Percentiles rank a stretch among this genome's conserved stretches.
phyloP scores from a whole-genome alignment of 64 coral and sea anemone genomes.

The Dendrophyllia cribrosa region DNA sequence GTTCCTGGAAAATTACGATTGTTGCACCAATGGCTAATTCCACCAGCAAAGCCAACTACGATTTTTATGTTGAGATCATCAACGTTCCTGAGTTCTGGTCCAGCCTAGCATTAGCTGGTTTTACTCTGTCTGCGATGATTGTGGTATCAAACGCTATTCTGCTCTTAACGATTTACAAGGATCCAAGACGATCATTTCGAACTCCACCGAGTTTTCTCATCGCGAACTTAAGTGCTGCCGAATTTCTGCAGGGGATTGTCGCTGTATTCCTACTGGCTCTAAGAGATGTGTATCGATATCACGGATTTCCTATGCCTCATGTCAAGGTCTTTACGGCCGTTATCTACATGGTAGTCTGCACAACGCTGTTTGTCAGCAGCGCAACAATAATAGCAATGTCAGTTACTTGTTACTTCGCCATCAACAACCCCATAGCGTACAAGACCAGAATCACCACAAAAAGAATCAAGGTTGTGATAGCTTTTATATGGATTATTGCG shows the following conservation, averaged over 20 bases:
- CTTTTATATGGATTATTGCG: neutral
- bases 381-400: neutral
- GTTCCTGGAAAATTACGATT: neutral
- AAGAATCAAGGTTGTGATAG: neutral
- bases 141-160: neutral
- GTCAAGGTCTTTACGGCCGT: neutral
- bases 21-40: neutral
- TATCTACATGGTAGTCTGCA: conserved; percentile 2
- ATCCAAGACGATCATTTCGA: neutral
- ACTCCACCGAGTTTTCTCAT: conserved; percentile 5
- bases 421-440: conserved; percentile 11
- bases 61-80: neutral
- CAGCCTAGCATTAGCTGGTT: neutral
- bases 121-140: neutral
- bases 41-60: neutral
- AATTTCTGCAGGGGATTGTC: neutral
- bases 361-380: neutral
- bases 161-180: conserved; percentile 1
- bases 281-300: neutral
- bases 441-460: neutral
- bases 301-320: neutral
- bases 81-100: neutral
- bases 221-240: neutral
- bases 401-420: neutral
- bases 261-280: neutral